Evolutionary conservation across 2,113 vertebrate species (phyloP).

Genomic region (Aphyosemion australe): DNA sequence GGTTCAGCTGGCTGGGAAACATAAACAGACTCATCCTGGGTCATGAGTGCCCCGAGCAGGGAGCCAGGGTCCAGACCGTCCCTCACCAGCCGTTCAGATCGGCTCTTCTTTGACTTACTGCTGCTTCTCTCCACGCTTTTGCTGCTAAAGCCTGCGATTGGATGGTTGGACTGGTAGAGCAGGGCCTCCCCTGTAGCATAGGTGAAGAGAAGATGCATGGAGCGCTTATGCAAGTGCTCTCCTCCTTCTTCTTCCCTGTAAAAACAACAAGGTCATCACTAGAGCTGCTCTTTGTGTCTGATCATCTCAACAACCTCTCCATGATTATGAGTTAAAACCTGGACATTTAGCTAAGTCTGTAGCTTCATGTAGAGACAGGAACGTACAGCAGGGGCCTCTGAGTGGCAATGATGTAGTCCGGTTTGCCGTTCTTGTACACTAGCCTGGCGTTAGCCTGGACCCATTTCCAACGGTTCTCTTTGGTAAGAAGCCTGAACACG

Average conservation of each 20-base stretch:
- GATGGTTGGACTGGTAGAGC: conserved; percentile 80
- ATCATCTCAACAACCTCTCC: too few species aligned
- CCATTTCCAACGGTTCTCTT: conserved; percentile 81
- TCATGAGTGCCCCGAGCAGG: conserved; percentile 74
- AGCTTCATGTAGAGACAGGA: too few species aligned
- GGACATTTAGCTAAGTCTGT: too few species aligned
- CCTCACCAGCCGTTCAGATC: conserved; percentile 52
- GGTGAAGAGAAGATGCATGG: conserved; percentile 85
- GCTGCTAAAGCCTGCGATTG: conserved; percentile 66
- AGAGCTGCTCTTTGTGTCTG: too few species aligned
- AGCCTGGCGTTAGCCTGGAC: conserved; percentile 80
- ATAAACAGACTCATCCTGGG: conserved; percentile 73
- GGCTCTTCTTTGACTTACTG: conserved; percentile 74
- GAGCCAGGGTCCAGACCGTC: conserved; percentile 67
- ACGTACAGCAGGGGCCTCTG: conserved; percentile 61
- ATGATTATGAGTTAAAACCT: too few species aligned
- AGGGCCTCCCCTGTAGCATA: conserved; percentile 85
- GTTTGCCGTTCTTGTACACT: conserved; percentile 77
- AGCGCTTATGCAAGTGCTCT: conserved; percentile 82
- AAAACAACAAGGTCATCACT: too few species aligned
- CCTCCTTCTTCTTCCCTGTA: conserved; percentile 85
- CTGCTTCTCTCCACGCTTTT: conserved; percentile 62
- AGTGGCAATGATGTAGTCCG: conserved; percentile 79
- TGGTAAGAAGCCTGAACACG: conserved; percentile 83
- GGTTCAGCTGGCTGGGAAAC: conserved; percentile 70